A percentile compares a stretch with the other conserved stretches of the same genome.
Conservation (phyloP, 2,888 invertebrate species). For the Philopedon plagiatum region DNA sequence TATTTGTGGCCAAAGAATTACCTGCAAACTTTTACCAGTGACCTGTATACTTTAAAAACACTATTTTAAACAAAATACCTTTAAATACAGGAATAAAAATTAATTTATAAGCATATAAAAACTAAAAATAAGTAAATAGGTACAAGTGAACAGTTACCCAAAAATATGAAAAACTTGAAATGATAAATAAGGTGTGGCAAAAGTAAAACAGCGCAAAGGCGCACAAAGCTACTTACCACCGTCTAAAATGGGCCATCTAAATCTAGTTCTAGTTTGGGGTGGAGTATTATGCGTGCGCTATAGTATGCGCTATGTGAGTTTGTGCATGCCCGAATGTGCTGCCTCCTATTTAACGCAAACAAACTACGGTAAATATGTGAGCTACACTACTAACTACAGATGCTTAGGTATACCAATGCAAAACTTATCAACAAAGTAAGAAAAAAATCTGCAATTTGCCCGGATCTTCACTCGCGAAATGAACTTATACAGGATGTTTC, state of each 20-base stretch:
- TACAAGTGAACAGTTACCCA: constrained; percentile 51
- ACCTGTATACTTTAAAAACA: too few relatives aligned
- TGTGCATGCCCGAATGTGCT: constrained; percentile 69
- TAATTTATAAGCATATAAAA: too few relatives aligned
- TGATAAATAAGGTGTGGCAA: constrained; percentile 58
- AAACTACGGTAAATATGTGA: constrained; percentile 61
- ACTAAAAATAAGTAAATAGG: too few relatives aligned
- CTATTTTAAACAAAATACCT: too few relatives aligned
- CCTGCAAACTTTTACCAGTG: too few relatives aligned
- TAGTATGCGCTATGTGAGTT: constrained; percentile 51
- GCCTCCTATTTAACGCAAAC: constrained; percentile 68
- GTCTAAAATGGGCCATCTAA: constrained; percentile 66
- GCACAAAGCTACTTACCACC: constrained; percentile 68
- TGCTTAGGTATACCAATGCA: background rate
- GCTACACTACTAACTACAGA: constrained; percentile 18
- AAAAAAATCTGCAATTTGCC: too few relatives aligned
- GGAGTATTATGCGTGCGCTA: constrained; percentile 68
- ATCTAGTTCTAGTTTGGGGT: constrained; percentile 64
- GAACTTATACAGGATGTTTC: too few relatives aligned
- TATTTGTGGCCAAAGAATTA: too few relatives aligned
- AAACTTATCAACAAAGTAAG: background rate
- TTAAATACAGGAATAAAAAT: too few relatives aligned
- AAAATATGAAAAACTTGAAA: constrained; percentile 54
- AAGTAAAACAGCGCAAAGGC: constrained; percentile 64
- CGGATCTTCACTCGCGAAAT: too few relatives aligned